These are phyloP conservation scores for Anseranas semipalmata DNA, from an alignment of 2,113 vertebrate species.

Conservation along the genomic window DNA sequence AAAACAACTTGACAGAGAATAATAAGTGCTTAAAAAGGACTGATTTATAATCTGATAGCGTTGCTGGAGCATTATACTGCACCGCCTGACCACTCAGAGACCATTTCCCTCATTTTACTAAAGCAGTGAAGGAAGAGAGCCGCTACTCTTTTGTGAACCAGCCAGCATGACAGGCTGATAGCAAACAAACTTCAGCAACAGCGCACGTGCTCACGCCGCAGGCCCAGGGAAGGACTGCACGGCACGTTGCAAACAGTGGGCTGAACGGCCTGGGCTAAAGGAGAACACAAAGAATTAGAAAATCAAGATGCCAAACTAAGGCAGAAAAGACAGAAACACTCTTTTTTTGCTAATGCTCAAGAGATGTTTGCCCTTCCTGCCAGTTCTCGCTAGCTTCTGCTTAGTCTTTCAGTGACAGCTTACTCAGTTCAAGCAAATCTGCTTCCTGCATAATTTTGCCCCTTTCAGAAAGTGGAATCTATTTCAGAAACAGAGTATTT, in stretches of 20 bases:
- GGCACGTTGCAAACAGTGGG: not conserved
- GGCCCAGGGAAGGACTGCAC: not conserved
- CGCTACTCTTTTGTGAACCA: not conserved
- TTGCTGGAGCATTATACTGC: not conserved
- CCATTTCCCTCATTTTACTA: not conserved
- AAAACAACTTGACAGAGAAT: not conserved
- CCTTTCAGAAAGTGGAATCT: not conserved
- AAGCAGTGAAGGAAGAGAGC: rapidly evolving
- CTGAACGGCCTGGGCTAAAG: not conserved
- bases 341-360: not conserved
- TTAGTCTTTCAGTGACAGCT: not conserved
- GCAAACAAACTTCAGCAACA: not conserved
- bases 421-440: not conserved
- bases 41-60: not conserved
- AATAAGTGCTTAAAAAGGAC: not conserved
- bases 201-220: too few species aligned
- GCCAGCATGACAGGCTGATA: rapidly evolving
- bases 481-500: not conserved
- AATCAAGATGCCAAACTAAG: not conserved
- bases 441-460: not conserved
- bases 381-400: not conserved
- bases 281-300: not conserved
- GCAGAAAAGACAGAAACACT: not conserved
- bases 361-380: not conserved
- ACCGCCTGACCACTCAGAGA: not conserved